These are phyloP conservation scores for Thalpophila matura DNA, from an alignment of 2,888 invertebrate species.

Conservation along the genomic window DNA sequence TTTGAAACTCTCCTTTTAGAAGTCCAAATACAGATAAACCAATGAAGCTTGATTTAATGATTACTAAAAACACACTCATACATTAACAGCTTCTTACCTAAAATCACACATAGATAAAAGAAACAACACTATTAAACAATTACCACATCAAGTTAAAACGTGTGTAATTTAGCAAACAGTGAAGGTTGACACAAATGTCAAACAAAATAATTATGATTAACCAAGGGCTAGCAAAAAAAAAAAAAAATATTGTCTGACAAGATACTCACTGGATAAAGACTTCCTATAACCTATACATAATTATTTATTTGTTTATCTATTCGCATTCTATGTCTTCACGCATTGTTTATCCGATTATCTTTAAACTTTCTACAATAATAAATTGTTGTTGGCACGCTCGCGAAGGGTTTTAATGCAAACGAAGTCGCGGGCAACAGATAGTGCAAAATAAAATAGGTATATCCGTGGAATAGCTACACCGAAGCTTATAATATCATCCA, in stretches of 20 bases:
- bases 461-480: no score
- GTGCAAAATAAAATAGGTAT: no score
- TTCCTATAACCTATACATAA: no score
- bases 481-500: not conserved
- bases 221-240: not conserved
- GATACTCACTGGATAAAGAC: no score
- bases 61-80: constrained; percentile 49
- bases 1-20: not conserved
- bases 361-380: no score
- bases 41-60: constrained; percentile 13
- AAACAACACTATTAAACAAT: constrained; percentile 38
- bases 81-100: constrained; percentile 49
- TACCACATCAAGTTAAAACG: constrained; percentile 18
- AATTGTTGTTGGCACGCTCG: no score
- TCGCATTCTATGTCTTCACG: no score
- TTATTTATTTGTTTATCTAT: no score
- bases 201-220: not conserved
- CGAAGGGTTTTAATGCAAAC: no score
- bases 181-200: constrained; percentile 43
- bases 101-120: constrained; percentile 50
- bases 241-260: no score
- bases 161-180: constrained; percentile 16
- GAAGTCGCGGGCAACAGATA: no score
- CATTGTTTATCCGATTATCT: no score
- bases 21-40: constrained; percentile 9